These are phyloP conservation scores for Hydrolagus colliei DNA, from an alignment of 2,797 vertebrate genomes.

Conservation along the genomic window DNA sequence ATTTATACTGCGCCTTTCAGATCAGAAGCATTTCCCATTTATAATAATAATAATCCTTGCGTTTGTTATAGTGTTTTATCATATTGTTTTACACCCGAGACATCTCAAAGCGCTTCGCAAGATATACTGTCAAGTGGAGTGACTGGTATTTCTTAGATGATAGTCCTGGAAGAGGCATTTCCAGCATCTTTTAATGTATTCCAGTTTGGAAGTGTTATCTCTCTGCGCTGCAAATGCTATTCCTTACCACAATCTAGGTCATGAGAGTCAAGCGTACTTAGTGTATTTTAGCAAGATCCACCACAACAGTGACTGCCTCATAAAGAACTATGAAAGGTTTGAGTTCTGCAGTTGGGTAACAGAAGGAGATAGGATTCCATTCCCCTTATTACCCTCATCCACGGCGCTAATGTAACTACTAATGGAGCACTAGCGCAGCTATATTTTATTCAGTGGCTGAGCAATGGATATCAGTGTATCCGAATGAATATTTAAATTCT, in stretches of 20 bases:
- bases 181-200: too few relatives aligned
- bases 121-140: too few relatives aligned
- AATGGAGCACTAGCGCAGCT: background rate
- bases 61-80: too few relatives aligned
- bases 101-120: too few relatives aligned
- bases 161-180: too few relatives aligned
- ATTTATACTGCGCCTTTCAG: too few relatives aligned
- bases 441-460: background rate
- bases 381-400: background rate
- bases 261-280: background rate
- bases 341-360: background rate
- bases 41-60: too few relatives aligned
- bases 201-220: too few relatives aligned
- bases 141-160: too few relatives aligned
- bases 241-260: background rate
- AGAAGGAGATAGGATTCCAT: background rate
- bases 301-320: background rate
- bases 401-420: background rate
- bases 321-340: background rate
- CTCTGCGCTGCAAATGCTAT: background rate
- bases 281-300: background rate
- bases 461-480: background rate
- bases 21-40: too few relatives aligned
- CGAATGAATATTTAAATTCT: constrained; percentile 5
- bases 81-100: too few relatives aligned